phyloP scores from a whole-genome alignment of 2,113 vertebrate species.

The Esox niger region DNA sequence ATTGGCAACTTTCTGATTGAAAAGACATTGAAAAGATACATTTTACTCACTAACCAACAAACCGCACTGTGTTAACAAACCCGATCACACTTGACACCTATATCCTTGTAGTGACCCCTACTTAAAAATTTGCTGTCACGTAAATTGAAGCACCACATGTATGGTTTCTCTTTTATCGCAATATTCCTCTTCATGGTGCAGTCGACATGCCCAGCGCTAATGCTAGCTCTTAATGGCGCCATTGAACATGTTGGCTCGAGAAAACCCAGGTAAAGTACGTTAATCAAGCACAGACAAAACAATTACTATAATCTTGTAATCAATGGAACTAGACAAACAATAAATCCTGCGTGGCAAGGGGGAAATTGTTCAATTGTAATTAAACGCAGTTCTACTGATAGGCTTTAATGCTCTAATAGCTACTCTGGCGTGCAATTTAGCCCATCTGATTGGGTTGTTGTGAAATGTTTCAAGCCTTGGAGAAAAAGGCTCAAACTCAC shows the following conservation, averaged over 20 bases:
- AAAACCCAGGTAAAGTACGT: conserved; percentile 61
- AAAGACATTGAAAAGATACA: too few relatives aligned
- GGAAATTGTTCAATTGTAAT: conserved; percentile 55
- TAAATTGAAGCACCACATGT: background rate
- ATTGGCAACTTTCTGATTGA: too few relatives aligned
- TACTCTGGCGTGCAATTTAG: conserved; percentile 51
- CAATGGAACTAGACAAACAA: conserved; percentile 62
- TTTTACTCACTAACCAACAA: too few relatives aligned
- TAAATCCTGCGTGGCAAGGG: conserved; percentile 53
- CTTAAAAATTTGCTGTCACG: conserved; percentile 19
- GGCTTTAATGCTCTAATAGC: conserved; percentile 60
- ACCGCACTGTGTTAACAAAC: background rate
- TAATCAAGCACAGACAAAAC: conserved; percentile 68
- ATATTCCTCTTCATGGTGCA: conserved; percentile 14
- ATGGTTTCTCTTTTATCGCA: conserved; percentile 10
- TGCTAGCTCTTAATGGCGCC: conserved; percentile 29
- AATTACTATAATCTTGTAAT: conserved; percentile 73
- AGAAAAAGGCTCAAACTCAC: background rate
- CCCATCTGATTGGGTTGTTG: conserved; percentile 52
- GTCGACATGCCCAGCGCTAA: conserved; percentile 14
- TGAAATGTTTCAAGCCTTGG: background rate
- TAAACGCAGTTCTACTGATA: conserved; percentile 48
- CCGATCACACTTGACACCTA: conserved; percentile 13
- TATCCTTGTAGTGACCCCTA: conserved; percentile 10
- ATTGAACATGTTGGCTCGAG: conserved; percentile 47